Evolutionary conservation across 2,113 vertebrate genomes (phyloP), one percentile per base, ranked within the genome.

Genomic region (Turnix velox): DNA sequence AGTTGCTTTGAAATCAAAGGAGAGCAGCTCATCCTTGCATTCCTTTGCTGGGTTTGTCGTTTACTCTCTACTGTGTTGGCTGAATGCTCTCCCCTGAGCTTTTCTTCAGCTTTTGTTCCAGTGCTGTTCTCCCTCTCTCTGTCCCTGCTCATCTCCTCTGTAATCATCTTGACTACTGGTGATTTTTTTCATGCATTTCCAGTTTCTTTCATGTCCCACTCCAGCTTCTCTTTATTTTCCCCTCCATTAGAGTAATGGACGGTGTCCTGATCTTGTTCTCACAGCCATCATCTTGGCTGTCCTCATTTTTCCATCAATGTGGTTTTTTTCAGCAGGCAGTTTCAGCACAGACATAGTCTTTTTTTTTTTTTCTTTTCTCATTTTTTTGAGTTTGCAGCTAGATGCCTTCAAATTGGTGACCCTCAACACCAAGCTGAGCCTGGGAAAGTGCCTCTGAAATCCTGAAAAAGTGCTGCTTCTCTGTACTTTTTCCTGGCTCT

Each of bases 21-120:
- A 22, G 28, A 1, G 2, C 2, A 67, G 10, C 46, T 78, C 45
- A 12, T 42, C 18, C 3, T 3, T 11, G 49, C 14, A 2, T 28
- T 28, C 83, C 52, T 42, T 12, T 35, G 46, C 65, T 37, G 61
- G 18, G 25, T 33, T 73, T 71, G 45, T 45, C 7, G 5, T 3
- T 45, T n/a, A 4, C 14, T 68, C 37, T 61, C 65, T 12, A 71
- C 35, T 35, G 10, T 8, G 3, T 10, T 35, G 45, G 14, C 37
- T 37, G 20, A 49, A 14, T 12, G 31, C 37, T 81, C 42, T 31
- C 59, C 37, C 16, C 66, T 2, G 11, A 68, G 67, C n/a, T 74
- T 55, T 30, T 40, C 3, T 46, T 76, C 67, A 13, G 48, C 22
- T 82, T 74, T 57, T 62, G 14, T n/a, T 8, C 83, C 75, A 24